These are phyloP conservation scores for Apodemus sylvaticus DNA, from an alignment of 2,113 vertebrate genomes.

Conservation along the genomic window DNA sequence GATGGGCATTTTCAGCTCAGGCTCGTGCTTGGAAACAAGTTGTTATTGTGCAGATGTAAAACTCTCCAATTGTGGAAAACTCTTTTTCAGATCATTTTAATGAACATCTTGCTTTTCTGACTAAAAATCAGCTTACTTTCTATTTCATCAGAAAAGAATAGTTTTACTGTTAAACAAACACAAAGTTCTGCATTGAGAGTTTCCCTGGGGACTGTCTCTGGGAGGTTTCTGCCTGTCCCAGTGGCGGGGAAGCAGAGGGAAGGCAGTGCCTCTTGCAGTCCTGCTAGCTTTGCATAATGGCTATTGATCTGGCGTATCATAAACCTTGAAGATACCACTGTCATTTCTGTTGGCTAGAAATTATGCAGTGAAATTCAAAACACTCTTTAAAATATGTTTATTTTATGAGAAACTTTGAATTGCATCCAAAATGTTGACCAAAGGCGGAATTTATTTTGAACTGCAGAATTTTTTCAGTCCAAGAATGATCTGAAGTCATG, in stretches of 20 bases:
- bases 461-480: slow-evolving; percentile 78
- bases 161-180: slow-evolving; percentile 19
- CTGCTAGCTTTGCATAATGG: slow-evolving; percentile 70
- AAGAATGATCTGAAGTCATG: slow-evolving; percentile 81
- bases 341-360: slow-evolving; percentile 87
- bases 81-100: neutral
- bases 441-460: slow-evolving; percentile 86
- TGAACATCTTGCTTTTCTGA: slow-evolving; percentile 35
- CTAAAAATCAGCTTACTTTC: slow-evolving; percentile 13
- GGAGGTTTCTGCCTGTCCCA: neutral
- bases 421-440: slow-evolving; percentile 88
- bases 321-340: slow-evolving; percentile 85
- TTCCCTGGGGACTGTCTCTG: slow-evolving; percentile 17
- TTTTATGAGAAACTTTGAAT: slow-evolving; percentile 87
- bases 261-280: slow-evolving; percentile 31
- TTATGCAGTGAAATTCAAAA: slow-evolving; percentile 86
- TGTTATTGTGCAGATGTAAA: slow-evolving; percentile 70
- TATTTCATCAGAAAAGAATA: slow-evolving; percentile 65
- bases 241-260: slow-evolving; percentile 61
- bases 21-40: slow-evolving; percentile 70
- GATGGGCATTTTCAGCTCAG: slow-evolving; percentile 76
- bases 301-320: slow-evolving; percentile 82
- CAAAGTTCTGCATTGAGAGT: slow-evolving; percentile 67
- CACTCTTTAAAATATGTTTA: slow-evolving; percentile 88
- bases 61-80: slow-evolving; percentile 59